These are phyloP conservation scores for Amblyjoppa fuscipennis DNA, from an alignment of 2,888 invertebrate species.

Conservation along the genomic window DNA sequence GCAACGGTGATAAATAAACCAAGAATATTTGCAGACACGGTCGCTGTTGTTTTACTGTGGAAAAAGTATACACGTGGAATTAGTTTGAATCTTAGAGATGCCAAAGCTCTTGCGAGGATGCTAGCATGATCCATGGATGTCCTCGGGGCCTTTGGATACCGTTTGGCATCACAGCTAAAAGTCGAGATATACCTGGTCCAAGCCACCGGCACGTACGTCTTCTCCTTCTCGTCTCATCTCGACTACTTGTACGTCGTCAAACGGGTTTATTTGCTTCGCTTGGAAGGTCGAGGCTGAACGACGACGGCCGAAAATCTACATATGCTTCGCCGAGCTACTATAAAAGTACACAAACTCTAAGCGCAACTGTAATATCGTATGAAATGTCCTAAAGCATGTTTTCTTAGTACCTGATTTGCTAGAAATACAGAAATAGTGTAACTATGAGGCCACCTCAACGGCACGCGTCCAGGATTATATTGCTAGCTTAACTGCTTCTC, in stretches of 20 bases:
- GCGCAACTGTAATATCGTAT: conserved; percentile 54
- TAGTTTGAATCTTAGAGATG: conserved; percentile 64
- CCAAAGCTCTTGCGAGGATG: conserved; percentile 56
- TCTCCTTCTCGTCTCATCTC: conserved; percentile 32
- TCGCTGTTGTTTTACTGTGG: conserved; percentile 32
- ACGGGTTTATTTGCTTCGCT: conserved; percentile 79
- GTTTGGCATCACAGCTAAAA: conserved; percentile 61
- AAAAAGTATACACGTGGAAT: conserved; percentile 55
- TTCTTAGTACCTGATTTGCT: conserved; percentile 80
- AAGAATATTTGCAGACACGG: conserved; percentile 35
- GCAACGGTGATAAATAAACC: conserved; percentile 29
- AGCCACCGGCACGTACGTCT: conserved; percentile 36
- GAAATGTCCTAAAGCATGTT: conserved; percentile 44
- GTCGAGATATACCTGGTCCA: conserved; percentile 24
- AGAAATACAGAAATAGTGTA: conserved; percentile 76
- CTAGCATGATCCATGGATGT: conserved; percentile 60
- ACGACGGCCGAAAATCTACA: conserved; percentile 66
- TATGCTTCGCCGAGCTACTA: conserved; percentile 43
- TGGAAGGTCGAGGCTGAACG: conserved; percentile 69
- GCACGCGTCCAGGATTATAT: conserved; percentile 76
- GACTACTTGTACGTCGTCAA: conserved; percentile 74
- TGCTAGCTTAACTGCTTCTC: neutral
- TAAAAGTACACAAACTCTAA: conserved; percentile 47
- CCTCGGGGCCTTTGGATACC: conserved; percentile 69
- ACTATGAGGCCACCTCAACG: conserved; percentile 3